Evolutionary conservation across 2,888 invertebrate genomes (phyloP), one percentile per base, ranked within the genome.

Genomic region (Rhyacophila evoluta): DNA sequence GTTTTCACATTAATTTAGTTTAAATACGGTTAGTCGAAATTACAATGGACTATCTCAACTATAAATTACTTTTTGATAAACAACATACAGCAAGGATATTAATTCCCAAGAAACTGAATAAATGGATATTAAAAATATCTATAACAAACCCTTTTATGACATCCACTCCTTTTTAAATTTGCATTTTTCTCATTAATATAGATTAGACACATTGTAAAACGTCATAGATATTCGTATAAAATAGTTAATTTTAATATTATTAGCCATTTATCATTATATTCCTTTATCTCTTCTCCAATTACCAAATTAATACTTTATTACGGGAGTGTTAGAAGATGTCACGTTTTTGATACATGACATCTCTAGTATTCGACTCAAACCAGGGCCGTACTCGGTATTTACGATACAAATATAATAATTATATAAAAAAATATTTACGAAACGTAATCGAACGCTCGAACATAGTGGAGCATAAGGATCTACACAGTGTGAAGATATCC

Each of bases 141-240:
- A 19, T 1, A 55, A 55, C 10, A 19, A 19, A 55, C 10, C 10
- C 19, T 55, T 55, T 55, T 55, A 39, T 39, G 39, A 1, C 25
- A 25, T 55, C 19, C 55, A 55, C 55, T 55, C 55, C 55, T 55
- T 25, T 10, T 19, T 55, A 55, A 55, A 55, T 55, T 55, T 55
- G 55, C 55, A 55, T 55, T 55, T 55, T 55, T 55, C 19, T 55
- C 55, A 55, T 55, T 55, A 55, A 55, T 55, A 55, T 55, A 55
- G 55, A 55, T 55, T 55, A 55, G 15, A 55, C 2, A 55, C 25
- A 19, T 55, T 25, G 25, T 55, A 55, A 55, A 55, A 55, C 19
- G 55, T 55, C 55, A 8, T 25, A 4, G 29, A 6, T 33, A 4
- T 19, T 55, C 6, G 6, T 55, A 10, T 55, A 19, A 8, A 12